Base-by-base conservation (phyloP, 1,140 invertebrate genomes). In the Spodoptera litura region DNA sequence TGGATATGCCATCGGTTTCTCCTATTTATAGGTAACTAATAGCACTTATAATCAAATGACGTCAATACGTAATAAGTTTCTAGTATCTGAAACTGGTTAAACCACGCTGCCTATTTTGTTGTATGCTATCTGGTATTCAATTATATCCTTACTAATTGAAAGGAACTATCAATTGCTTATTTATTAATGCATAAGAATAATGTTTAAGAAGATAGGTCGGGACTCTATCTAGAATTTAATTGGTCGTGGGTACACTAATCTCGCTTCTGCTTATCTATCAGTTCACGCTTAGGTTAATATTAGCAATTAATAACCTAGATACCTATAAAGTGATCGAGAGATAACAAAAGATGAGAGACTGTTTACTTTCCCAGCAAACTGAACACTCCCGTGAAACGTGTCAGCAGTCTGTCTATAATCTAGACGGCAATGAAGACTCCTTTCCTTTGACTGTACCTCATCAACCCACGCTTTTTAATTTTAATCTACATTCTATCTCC, bases 391-490 rank as follows among this genome's bases (percentile, higher is more conserved):
- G 15, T 66, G 62, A 13, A 52, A 31, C 25, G 13, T 70, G 49
- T 31, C 38, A 68, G 10, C 25, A 20, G 20, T 20, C 49, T 53
- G 49, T 70, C 51, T 9, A 44, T 44, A 64, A 20, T 20, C 11
- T 70, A 52, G 49, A 70, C 25, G 12, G 20, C 64, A 51, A 68
- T 27, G 44, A 49, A 64, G 27, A 64, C 25, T 20, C 44, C 20
- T 6, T 68, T 31, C 25, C 66, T 52, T 70, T 70, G 66, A 13
- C 27, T 3, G n/a, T 27, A 1, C 10, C 13, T 70, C 66, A 68
- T 25, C 44, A 13, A 27, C 44, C 64, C 2, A 13, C 52, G 52
- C 38, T 44, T 20, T 51, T 12, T 6, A 52, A 52, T 44, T n/a
- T 4, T 12, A 66, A n/a, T 13, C 20, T 53, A 31, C 20, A 6